Conservation (phyloP, 2,888 invertebrate species). For the Cheilosia impressa region DNA sequence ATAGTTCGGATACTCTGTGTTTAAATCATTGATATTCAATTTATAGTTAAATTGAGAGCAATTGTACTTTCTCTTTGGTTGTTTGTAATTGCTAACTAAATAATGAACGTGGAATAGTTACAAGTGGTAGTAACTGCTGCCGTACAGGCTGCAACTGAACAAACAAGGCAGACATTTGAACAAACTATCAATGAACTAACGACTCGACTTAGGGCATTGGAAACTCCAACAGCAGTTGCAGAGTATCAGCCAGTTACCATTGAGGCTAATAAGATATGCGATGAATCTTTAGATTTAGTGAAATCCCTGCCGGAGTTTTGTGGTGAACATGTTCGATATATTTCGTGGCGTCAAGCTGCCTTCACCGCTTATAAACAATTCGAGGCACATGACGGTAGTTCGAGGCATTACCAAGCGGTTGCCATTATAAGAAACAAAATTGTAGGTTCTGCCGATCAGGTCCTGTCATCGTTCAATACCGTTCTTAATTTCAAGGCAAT, state of each 20-base stretch:
- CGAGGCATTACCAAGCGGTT: slow-evolving; percentile 8
- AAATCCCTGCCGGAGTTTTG: slow-evolving; percentile 27
- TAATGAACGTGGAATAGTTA: slow-evolving; percentile 16
- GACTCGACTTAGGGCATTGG: no score
- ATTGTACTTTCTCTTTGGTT: no score
- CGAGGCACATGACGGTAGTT: slow-evolving; percentile 13
- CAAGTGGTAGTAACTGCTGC: slow-evolving; percentile 1
- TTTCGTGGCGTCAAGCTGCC: slow-evolving; percentile 32
- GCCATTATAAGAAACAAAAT: slow-evolving; percentile 59
- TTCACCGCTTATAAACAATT: slow-evolving; percentile 14
- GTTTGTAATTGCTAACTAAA: slow-evolving; percentile 3
- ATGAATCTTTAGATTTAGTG: slow-evolving; percentile 4
- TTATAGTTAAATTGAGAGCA: no score
- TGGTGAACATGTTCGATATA: slow-evolving; percentile 9
- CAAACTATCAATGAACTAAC: background rate
- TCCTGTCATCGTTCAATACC: slow-evolving; percentile 63
- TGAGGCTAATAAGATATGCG: background rate
- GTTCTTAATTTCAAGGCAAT: slow-evolving; percentile 59
- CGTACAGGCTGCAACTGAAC: slow-evolving; percentile 11
- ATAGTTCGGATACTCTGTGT: no score
- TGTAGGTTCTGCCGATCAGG: slow-evolving; percentile 40
- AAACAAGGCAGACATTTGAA: slow-evolving; percentile 9
- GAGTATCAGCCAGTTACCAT: no score
- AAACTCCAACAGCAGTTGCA: no score
- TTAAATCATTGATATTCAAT: no score